These are phyloP conservation scores for Zoroaster sp. DNA, from an alignment of 53 echinoderm and acorn worm genomes.

Conservation along the genomic window DNA sequence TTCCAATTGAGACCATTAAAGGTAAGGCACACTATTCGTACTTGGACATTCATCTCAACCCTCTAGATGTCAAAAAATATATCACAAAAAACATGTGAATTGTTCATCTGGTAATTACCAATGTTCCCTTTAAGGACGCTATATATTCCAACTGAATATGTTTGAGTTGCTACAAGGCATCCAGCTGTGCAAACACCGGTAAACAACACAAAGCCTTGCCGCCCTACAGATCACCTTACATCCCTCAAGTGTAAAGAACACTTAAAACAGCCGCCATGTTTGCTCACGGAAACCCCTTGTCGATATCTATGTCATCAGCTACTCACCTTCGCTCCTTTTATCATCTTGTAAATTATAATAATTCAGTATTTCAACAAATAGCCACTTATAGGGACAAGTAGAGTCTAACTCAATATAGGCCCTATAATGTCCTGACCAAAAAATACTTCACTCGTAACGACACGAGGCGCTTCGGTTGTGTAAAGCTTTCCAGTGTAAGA, in stretches of 20 bases:
- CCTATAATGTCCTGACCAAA: neutral
- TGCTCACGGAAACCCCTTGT: slow-evolving; percentile 15
- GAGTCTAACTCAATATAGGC: no score
- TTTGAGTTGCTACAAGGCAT: neutral
- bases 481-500: neutral
- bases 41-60: no score
- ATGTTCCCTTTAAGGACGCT: no score
- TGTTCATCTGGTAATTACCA: no score
- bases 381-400: no score
- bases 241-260: neutral
- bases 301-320: slow-evolving; percentile 9
- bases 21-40: no score
- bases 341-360: neutral
- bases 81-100: no score
- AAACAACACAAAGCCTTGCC: neutral
- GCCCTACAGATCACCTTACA: neutral
- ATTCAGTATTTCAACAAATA: neutral
- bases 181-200: slow-evolving; percentile 24
- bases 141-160: no score
- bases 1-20: no score
- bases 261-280: slow-evolving; percentile 19
- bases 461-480: neutral
- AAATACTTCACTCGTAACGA: neutral
- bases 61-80: no score
- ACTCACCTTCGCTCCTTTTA: neutral